phyloP scores from a whole-genome alignment of 2,797 vertebrate species.

The Anguilla anguilla region DNA sequence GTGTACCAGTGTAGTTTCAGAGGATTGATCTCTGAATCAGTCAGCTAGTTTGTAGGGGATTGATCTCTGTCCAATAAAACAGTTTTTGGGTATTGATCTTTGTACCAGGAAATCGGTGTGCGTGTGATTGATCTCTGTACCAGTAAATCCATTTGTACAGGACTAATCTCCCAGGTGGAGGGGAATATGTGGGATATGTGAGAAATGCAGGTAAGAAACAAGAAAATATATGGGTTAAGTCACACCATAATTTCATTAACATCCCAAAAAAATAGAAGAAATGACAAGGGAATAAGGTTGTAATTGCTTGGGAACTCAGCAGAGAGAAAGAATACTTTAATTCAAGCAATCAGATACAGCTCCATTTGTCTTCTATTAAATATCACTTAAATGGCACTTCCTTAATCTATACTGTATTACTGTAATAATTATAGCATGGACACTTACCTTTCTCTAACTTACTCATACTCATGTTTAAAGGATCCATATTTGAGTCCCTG shows the following conservation, averaged over 20 bases:
- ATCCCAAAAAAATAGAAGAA: neutral
- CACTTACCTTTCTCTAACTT: neutral
- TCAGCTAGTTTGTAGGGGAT: neutral
- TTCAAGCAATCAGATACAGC: neutral
- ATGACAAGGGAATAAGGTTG: neutral
- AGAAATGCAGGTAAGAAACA: neutral
- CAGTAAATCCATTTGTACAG: neutral
- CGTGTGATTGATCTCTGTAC: neutral
- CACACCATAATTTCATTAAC: neutral
- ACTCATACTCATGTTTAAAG: neutral
- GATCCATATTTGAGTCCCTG: neutral
- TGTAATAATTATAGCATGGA: neutral
- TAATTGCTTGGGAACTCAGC: conserved; percentile 1
- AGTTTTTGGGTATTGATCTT: neutral
- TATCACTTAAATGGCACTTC: conserved; percentile 11
- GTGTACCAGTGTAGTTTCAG: neutral
- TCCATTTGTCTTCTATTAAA: conserved; percentile 37
- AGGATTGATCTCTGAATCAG: neutral
- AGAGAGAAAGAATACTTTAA: conserved; percentile 9
- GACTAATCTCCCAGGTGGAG: neutral
- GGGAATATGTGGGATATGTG: neutral
- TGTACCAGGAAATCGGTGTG: too few relatives aligned
- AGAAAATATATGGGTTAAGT: neutral
- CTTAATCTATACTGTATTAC: neutral
- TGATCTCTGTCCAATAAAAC: neutral